phyloP scores from a whole-genome alignment of 2,888 invertebrate species.

The Thymelicus sylvestris region DNA sequence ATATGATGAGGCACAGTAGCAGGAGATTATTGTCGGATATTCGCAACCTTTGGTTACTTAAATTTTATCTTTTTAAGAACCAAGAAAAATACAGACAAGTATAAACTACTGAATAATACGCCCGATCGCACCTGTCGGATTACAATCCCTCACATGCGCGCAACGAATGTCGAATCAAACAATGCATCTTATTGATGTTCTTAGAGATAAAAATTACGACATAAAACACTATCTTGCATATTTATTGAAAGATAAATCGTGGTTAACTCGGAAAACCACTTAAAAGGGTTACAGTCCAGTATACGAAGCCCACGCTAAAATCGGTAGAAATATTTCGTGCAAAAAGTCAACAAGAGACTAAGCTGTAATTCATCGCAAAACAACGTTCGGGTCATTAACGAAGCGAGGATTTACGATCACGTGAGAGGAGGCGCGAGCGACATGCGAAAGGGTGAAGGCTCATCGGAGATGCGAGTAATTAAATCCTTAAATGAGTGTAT shows the following conservation, averaged over 20 bases:
- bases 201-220: constrained; percentile 46
- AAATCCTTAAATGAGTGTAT: constrained; percentile 82
- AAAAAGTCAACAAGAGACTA: constrained; percentile 73
- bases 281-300: constrained; percentile 71
- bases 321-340: constrained; percentile 66
- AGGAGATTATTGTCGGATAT: constrained; percentile 34
- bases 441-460: constrained; percentile 52
- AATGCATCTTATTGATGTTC: constrained; percentile 29
- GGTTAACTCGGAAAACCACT: constrained; percentile 76
- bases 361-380: constrained; percentile 76
- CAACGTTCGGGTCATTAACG: constrained; percentile 76
- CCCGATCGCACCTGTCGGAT: constrained; percentile 32
- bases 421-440: constrained; percentile 56
- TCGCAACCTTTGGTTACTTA: constrained; percentile 26
- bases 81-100: constrained; percentile 28
- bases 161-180: constrained; percentile 28
- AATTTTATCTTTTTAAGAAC: constrained; percentile 25
- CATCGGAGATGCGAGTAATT: constrained; percentile 79
- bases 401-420: constrained; percentile 80
- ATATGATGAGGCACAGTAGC: constrained; percentile 33
- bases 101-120: constrained; percentile 30
- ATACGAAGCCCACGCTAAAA: constrained; percentile 73
- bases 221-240: constrained; percentile 67
- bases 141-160: constrained; percentile 19
- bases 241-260: constrained; percentile 75